Conservation (phyloP, 2,888 invertebrate genomes). For the Masnerella sp. region DNA sequence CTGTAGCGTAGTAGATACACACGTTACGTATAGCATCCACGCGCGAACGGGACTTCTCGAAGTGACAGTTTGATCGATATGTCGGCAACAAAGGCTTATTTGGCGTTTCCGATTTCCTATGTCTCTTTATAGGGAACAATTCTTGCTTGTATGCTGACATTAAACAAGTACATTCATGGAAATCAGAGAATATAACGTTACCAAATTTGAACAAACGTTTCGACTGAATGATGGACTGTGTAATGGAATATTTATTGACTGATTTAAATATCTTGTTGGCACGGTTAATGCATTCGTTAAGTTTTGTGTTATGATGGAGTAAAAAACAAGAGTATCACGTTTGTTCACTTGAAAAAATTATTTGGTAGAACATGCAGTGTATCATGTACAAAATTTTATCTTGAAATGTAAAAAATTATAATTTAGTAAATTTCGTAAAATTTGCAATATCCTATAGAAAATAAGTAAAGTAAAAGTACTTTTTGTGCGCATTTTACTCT, state of each 20-base stretch:
- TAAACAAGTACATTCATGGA: slow-evolving; percentile 59
- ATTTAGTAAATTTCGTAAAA: too few relatives aligned
- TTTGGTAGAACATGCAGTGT: too few relatives aligned
- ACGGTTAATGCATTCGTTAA: slow-evolving; percentile 30
- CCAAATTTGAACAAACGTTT: slow-evolving; percentile 56
- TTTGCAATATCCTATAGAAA: too few relatives aligned
- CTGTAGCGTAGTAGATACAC: slow-evolving; percentile 39
- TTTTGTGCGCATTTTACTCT: too few relatives aligned
- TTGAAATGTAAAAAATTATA: too few relatives aligned
- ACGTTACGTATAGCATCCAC: slow-evolving; percentile 58
- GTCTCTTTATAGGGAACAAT: slow-evolving; percentile 58
- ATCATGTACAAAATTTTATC: too few relatives aligned
- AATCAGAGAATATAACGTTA: slow-evolving; percentile 57
- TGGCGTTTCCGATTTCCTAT: slow-evolving; percentile 61
- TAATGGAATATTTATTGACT: slow-evolving; percentile 53
- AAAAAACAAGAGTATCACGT: slow-evolving; percentile 9
- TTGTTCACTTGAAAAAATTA: too few relatives aligned
- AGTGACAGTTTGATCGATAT: slow-evolving; percentile 63
- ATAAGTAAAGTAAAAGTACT: too few relatives aligned
- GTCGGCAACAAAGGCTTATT: slow-evolving; percentile 61
- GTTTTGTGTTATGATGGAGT: slow-evolving; percentile 7
- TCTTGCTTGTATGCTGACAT: slow-evolving; percentile 55
- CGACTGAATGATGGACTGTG: slow-evolving; percentile 49
- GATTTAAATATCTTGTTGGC: slow-evolving; percentile 42
- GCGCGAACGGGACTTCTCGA: slow-evolving; percentile 59